A percentile compares a stretch with the other conserved stretches of the same genome.
Conservation (phyloP, 2,113 vertebrate species). For the Lamprotornis superbus region DNA sequence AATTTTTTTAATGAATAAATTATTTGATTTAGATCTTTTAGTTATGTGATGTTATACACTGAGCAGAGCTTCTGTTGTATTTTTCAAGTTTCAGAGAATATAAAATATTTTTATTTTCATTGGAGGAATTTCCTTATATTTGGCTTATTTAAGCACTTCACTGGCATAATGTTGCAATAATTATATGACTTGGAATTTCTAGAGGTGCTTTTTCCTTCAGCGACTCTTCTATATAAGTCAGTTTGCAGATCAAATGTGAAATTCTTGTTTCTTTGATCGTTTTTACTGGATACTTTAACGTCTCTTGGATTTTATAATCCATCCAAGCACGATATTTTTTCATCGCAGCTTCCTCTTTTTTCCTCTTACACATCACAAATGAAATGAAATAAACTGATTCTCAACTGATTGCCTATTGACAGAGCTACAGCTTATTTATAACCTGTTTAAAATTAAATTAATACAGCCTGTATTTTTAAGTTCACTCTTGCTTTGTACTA, state of each 20-base stretch:
- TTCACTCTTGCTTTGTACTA: neutral
- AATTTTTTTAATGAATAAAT: neutral
- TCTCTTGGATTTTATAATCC: neutral
- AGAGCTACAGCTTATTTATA: neutral
- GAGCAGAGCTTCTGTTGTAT: neutral
- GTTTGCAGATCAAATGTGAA: neutral
- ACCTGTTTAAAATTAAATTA: neutral
- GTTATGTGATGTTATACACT: neutral
- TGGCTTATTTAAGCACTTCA: neutral
- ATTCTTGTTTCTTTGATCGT: neutral
- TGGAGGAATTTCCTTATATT: neutral
- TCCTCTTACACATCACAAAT: accelerated
- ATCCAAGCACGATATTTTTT: neutral
- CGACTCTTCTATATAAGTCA: neutral
- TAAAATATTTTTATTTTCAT: neutral
- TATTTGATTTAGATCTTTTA: neutral
- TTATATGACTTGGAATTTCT: neutral
- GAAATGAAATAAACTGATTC: neutral
- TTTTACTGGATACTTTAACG: neutral
- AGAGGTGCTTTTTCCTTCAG: neutral
- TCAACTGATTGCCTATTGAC: neutral
- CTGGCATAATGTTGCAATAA: neutral
- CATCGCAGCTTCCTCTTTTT: neutral
- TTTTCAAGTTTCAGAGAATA: neutral
- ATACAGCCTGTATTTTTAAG: neutral